Evolutionary conservation across 1,140 invertebrate genomes (phyloP).

Genomic region (Hycleus phaleratus): DNA sequence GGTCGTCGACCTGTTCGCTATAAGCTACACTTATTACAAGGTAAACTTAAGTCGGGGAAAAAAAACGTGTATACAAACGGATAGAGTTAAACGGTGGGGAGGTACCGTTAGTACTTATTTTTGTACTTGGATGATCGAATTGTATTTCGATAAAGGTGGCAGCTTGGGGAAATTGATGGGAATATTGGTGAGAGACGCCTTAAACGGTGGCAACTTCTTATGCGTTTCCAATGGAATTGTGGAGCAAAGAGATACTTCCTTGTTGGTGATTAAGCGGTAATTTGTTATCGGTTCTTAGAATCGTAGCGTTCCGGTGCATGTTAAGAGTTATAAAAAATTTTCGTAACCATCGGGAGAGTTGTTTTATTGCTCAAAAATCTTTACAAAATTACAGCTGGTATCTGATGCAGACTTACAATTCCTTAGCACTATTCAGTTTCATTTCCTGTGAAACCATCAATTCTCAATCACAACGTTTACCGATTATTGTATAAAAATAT

Average conservation of each 20-base stretch:
- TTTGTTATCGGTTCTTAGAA: no score
- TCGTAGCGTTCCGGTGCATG: no score
- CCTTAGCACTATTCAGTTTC: slow-evolving; percentile 11
- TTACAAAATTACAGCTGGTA: neutral
- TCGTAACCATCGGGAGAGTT: neutral
- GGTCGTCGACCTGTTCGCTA: slow-evolving; percentile 30
- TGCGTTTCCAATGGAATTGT: neutral
- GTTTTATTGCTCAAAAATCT: neutral
- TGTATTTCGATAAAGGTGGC: slow-evolving; percentile 5
- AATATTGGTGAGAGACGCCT: neutral
- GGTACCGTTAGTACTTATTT: slow-evolving; percentile 33
- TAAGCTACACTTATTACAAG: slow-evolving; percentile 23
- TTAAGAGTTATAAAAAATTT: neutral
- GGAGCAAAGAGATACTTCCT: no score
- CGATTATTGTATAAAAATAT: neutral
- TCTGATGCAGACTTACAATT: slow-evolving; percentile 22
- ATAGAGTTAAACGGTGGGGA: slow-evolving; percentile 20
- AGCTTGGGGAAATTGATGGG: no score
- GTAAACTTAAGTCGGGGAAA: slow-evolving; percentile 17
- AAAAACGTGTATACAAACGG: no score
- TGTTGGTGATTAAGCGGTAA: no score
- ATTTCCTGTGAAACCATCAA: slow-evolving; percentile 6
- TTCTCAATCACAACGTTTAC: neutral
- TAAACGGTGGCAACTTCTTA: slow-evolving; percentile 5
- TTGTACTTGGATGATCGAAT: slow-evolving; percentile 32